Evolutionary conservation across 2,888 invertebrate species (phyloP).

Genomic region (Epinotia nisella): DNA sequence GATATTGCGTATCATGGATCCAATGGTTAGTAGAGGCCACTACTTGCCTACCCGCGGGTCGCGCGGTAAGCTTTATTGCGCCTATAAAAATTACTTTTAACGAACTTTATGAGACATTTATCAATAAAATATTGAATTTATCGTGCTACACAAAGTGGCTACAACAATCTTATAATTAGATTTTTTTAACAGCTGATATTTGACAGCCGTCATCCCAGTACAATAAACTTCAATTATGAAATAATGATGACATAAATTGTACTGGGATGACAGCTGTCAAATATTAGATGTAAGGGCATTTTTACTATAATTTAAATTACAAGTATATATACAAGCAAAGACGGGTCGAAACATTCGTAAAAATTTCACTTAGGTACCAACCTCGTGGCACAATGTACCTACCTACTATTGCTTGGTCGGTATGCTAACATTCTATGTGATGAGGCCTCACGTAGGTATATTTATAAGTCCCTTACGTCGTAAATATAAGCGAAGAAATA

Average conservation of each 20-base stretch:
- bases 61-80: slow-evolving; percentile 32
- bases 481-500: neutral
- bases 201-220: no score
- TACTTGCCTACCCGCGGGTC: slow-evolving; percentile 25
- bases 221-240: no score
- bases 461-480: neutral
- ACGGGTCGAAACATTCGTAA: no score
- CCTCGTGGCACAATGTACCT: no score
- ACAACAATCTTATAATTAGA: neutral
- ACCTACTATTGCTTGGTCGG: no score
- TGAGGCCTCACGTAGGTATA: neutral
- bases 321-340: neutral
- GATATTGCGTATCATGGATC: slow-evolving; percentile 30
- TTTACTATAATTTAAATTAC: no score
- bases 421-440: neutral
- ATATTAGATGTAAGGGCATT: no score
- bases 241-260: no score
- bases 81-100: slow-evolving; percentile 40
- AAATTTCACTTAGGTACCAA: no score
- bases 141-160: slow-evolving; percentile 13
- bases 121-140: slow-evolving; percentile 32
- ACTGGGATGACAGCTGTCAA: no score
- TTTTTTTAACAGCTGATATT: no score
- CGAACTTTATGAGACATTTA: slow-evolving; percentile 37
- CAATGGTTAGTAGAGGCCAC: slow-evolving; percentile 23